Evolutionary conservation across 2,888 invertebrate species (phyloP), one percentile per base, ranked within the genome.

Genomic region (Ophion obscuratus): DNA sequence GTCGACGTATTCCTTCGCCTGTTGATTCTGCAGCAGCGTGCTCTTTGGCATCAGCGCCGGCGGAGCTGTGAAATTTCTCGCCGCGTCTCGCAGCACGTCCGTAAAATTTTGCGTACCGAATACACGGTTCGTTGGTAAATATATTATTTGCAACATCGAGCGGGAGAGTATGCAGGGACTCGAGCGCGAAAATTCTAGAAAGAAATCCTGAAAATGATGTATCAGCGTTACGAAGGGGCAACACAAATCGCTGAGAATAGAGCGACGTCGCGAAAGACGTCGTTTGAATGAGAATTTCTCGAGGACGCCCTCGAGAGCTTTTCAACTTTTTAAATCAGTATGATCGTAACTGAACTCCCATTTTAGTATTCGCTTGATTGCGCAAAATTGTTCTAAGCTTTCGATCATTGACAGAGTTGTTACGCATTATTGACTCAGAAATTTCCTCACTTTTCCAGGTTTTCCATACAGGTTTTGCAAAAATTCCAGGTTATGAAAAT

Each of bases 151-250:
- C 5, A 99, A 95, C 61, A 98, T 96, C 68, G 99, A 98, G 79
- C 99, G 96, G 1, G 99, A 98, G 10, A 99, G 95, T 83, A 99
- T 98, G 94, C 99, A 99, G 1, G 99, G 98, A 85, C 96, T 96
- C 91, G 97, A 96, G 68, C 97, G 96, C 91, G 99, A 99, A 94
- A 99, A 99, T 91, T 98, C 98, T 94, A 97, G 96, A 94, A 99
- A 98, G 94, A 98, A 98, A 92, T 99, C 98, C 98, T 97, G 93
- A 64, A 93, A 89, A 89, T 90, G 85, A 86, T 80, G 67, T n/a
- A 47, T 59, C 31, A 40, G 66, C 20, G n/a, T 62, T 68, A 53
- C 17, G 14, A 53, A 14, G 14, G 5, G 17, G 14, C 14, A 53
- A 17, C 5, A 53, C 53, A 14, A 53, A 53, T 53, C 53, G 17